A percentile compares a stretch with the other conserved stretches of the same genome.
Evolutionary conservation across 2,797 vertebrate species (phyloP).

Genomic region (Rhabdophis nuchalis): DNA sequence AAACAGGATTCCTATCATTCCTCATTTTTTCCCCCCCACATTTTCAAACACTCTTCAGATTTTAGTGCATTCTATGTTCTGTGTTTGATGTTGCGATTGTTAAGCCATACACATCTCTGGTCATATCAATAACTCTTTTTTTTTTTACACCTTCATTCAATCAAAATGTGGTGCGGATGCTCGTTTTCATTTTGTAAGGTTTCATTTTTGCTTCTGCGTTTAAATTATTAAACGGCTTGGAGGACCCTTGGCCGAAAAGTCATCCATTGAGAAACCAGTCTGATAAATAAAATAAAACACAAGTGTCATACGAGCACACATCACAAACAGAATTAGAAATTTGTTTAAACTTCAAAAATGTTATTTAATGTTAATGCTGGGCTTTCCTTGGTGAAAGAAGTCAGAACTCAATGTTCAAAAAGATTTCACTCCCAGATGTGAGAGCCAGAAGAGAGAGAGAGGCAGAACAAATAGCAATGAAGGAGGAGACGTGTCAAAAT

Average conservation of each 20-base stretch:
- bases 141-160: background rate
- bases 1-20: background rate
- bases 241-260: background rate
- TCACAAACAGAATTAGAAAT: background rate
- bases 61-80: background rate
- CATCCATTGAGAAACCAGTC: background rate
- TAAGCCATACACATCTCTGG: background rate
- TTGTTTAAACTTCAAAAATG: background rate
- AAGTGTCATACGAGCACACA: background rate
- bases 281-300: background rate
- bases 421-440: background rate
- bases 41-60: background rate
- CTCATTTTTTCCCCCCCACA: background rate
- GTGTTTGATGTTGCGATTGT: background rate
- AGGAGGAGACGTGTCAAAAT: conserved; percentile 41
- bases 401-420: conserved; percentile 37
- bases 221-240: background rate
- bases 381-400: background rate
- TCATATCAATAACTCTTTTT: background rate
- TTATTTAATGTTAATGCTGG: rapidly evolving
- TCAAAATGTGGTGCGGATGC: background rate
- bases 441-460: conserved; percentile 10
- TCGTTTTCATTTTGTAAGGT: background rate
- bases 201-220: background rate
- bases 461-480: background rate